phyloP scores from a whole-genome alignment of 1,140 invertebrate species.

The Phortica variegata region DNA sequence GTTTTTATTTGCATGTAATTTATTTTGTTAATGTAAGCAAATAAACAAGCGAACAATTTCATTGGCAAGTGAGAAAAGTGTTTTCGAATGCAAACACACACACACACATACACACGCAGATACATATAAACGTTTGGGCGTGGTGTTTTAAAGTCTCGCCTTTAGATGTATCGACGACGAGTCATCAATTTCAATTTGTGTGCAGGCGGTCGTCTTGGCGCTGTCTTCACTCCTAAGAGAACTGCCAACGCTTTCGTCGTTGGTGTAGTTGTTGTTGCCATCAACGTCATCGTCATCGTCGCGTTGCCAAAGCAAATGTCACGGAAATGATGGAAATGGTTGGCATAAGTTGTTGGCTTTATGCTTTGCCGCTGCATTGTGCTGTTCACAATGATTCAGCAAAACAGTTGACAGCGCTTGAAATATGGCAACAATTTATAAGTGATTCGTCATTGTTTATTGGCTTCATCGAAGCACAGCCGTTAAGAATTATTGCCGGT shows the following conservation, averaged over 20 bases:
- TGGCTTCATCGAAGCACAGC: conserved; percentile 45
- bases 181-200: conserved; percentile 44
- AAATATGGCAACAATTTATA: conserved; percentile 53
- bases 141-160: too few species aligned
- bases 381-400: neutral
- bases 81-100: too few species aligned
- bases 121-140: too few species aligned
- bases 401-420: conserved; percentile 1
- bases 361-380: neutral
- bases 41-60: conserved; percentile 35
- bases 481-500: conserved; percentile 41
- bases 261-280: too few species aligned
- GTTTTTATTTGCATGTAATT: conserved; percentile 46
- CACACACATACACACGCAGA: too few species aligned
- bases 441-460: conserved; percentile 53
- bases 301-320: too few species aligned
- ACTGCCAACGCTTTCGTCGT: too few species aligned
- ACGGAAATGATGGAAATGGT: neutral
- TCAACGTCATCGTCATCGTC: too few species aligned
- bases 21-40: conserved; percentile 50
- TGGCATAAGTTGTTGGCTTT: too few species aligned
- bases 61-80: neutral
- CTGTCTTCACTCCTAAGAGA: too few species aligned
- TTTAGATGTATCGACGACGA: too few species aligned
- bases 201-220: too few species aligned